Conservation (phyloP, 2,888 invertebrate species). For the Pandemis heparana region DNA sequence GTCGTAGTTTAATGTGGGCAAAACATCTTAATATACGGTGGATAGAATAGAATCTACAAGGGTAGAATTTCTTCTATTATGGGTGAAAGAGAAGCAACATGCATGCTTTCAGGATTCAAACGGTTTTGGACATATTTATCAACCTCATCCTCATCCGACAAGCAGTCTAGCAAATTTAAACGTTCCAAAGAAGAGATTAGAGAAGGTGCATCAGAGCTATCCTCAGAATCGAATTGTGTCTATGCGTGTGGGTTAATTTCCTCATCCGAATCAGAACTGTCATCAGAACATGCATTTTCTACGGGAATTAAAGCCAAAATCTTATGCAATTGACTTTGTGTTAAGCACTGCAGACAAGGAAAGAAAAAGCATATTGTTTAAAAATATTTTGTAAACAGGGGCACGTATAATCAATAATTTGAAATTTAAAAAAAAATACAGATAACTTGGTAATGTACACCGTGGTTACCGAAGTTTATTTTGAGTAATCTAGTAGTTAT, state of each 20-base stretch:
- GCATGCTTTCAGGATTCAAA: background rate
- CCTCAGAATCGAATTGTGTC: background rate
- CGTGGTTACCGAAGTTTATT: background rate
- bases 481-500: too few species aligned
- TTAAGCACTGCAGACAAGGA: background rate
- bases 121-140: background rate
- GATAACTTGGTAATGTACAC: background rate
- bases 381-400: background rate
- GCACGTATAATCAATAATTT: too few species aligned
- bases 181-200: background rate
- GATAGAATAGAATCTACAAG: too few species aligned
- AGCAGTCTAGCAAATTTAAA: background rate
- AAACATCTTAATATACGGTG: background rate
- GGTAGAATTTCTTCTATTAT: background rate
- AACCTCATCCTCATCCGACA: background rate
- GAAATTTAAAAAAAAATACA: background rate
- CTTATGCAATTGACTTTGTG: constrained; percentile 19
- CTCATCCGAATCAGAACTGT: constrained; percentile 22
- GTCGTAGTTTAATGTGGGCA: background rate
- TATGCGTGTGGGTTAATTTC: background rate
- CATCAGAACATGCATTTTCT: constrained; percentile 30
- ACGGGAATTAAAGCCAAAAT: constrained; percentile 36
- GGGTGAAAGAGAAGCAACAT: background rate
- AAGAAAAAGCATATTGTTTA: background rate
- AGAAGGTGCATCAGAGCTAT: background rate